These are phyloP conservation scores for Intellagama lesueurii DNA, from an alignment of 2,797 vertebrate species.

Conservation along the genomic window DNA sequence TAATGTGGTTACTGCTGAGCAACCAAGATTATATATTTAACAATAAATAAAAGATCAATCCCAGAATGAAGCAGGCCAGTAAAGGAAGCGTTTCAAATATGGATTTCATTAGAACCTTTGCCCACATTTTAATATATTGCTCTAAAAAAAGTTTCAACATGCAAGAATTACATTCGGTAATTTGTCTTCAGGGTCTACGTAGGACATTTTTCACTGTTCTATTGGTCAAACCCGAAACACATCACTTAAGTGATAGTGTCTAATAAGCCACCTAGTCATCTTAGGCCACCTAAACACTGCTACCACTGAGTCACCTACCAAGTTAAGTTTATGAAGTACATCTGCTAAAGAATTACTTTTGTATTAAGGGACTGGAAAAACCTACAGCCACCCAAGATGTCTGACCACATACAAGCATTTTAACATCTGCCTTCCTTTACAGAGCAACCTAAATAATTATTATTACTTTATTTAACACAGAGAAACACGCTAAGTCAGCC, in stretches of 20 bases:
- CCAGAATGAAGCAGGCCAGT: neutral
- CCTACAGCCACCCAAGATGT: slow-evolving; percentile 66
- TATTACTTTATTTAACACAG: slow-evolving; percentile 60
- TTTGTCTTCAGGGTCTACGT: slow-evolving; percentile 42
- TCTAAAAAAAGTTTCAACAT: neutral
- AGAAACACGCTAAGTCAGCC: slow-evolving; percentile 61
- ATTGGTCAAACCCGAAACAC: slow-evolving; percentile 9
- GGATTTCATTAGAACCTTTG: slow-evolving; percentile 18
- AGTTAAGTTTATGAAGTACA: slow-evolving; percentile 13
- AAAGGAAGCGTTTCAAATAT: neutral
- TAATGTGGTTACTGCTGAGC: neutral
- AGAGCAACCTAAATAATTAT: slow-evolving; percentile 55
- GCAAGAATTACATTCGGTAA: slow-evolving; percentile 54
- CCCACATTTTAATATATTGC: neutral
- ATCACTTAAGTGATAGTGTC: slow-evolving; percentile 24
- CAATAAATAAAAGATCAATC: neutral
- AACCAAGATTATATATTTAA: neutral
- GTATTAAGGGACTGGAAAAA: slow-evolving; percentile 58
- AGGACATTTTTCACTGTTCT: slow-evolving; percentile 32
- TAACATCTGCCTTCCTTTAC: slow-evolving; percentile 65
- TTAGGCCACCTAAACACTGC: slow-evolving; percentile 2
- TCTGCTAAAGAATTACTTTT: slow-evolving; percentile 40
- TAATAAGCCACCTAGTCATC: neutral
- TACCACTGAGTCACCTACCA: slow-evolving; percentile 19
- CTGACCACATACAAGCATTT: slow-evolving; percentile 35